Conservation (phyloP, 2,113 vertebrate species). For the Siniperca knerii region DNA sequence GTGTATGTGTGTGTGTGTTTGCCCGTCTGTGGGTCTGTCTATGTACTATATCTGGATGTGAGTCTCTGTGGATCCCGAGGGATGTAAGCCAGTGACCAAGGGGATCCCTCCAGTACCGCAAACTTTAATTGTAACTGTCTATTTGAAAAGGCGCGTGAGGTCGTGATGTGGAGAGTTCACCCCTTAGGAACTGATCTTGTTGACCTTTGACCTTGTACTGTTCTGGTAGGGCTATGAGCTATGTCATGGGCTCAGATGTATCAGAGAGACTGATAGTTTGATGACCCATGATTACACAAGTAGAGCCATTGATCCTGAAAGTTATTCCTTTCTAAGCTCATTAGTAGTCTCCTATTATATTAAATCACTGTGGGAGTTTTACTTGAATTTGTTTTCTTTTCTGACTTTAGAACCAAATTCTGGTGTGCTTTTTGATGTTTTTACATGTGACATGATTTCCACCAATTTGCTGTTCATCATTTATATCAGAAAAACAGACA, state of each 20-base stretch:
- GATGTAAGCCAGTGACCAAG: conserved; percentile 40
- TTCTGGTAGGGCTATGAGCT: conserved; percentile 7
- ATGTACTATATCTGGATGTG: conserved; percentile 30
- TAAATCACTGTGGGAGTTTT: neutral
- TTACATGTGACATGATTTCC: conserved; percentile 33
- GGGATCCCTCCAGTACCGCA: conserved; percentile 48
- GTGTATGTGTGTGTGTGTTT: conserved; percentile 18
- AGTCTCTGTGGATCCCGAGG: conserved; percentile 35
- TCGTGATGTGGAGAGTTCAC: conserved; percentile 27
- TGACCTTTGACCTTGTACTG: conserved; percentile 58
- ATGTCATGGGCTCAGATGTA: conserved; percentile 10
- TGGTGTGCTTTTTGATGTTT: conserved; percentile 28
- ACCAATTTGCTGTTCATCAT: conserved; percentile 45
- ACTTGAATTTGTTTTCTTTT: neutral
- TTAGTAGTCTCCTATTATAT: conserved; percentile 7
- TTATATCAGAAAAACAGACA: conserved; percentile 29
- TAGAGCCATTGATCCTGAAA: conserved; percentile 48
- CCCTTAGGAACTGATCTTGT: conserved; percentile 7
- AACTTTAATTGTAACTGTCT: conserved; percentile 43
- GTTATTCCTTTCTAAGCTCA: conserved; percentile 36
- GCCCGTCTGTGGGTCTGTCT: conserved; percentile 29
- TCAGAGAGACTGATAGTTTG: conserved; percentile 14
- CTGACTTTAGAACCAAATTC: conserved; percentile 10
- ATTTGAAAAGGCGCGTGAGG: conserved; percentile 22
- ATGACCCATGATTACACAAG: conserved; percentile 14